Percentiles rank a stretch among this genome's conserved stretches.
Evolutionary conservation across 2,888 invertebrate species (phyloP).

Genomic region (Dusona sp.): DNA sequence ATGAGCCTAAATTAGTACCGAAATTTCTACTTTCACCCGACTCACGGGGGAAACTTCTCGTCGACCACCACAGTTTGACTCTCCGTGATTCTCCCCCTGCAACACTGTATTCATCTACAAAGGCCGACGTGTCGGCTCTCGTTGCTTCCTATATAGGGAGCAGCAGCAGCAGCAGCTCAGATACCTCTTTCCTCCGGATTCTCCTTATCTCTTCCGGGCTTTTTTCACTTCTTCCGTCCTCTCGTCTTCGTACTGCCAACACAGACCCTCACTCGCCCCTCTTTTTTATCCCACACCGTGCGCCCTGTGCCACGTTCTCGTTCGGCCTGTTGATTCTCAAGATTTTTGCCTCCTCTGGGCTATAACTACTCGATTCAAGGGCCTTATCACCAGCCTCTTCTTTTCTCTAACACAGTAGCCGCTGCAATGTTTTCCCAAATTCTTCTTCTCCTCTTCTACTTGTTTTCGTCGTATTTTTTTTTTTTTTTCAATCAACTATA

Average conservation of each 20-base stretch:
- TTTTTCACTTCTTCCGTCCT: slow-evolving; percentile 47
- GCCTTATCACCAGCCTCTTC: slow-evolving; percentile 58
- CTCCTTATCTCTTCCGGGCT: slow-evolving; percentile 61
- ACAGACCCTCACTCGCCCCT: slow-evolving; percentile 9
- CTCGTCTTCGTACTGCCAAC: slow-evolving; percentile 22
- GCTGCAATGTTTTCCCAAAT: slow-evolving; percentile 27
- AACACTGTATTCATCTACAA: slow-evolving; percentile 20
- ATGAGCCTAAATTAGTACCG: slow-evolving; percentile 50
- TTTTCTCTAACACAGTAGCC: slow-evolving; percentile 22
- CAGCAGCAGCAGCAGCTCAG: not conserved
- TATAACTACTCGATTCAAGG: slow-evolving; percentile 60
- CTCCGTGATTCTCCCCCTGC: slow-evolving; percentile 30
- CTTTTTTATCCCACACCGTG: not conserved
- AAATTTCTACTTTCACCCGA: slow-evolving; percentile 63
- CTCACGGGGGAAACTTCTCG: slow-evolving; percentile 70
- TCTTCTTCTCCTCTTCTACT: slow-evolving; percentile 60
- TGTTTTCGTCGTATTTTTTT: slow-evolving; percentile 51
- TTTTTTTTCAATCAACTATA: slow-evolving; percentile 15
- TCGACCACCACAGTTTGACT: slow-evolving; percentile 82
- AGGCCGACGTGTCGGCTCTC: slow-evolving; percentile 23
- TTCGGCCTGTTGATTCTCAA: slow-evolving; percentile 67
- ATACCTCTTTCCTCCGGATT: slow-evolving; percentile 51
- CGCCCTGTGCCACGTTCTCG: slow-evolving; percentile 35
- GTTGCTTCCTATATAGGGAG: slow-evolving; percentile 19
- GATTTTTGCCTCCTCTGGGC: slow-evolving; percentile 52